These are phyloP conservation scores for Phycodurus eques DNA, from an alignment of 2,113 vertebrate species.

Conservation along the genomic window DNA sequence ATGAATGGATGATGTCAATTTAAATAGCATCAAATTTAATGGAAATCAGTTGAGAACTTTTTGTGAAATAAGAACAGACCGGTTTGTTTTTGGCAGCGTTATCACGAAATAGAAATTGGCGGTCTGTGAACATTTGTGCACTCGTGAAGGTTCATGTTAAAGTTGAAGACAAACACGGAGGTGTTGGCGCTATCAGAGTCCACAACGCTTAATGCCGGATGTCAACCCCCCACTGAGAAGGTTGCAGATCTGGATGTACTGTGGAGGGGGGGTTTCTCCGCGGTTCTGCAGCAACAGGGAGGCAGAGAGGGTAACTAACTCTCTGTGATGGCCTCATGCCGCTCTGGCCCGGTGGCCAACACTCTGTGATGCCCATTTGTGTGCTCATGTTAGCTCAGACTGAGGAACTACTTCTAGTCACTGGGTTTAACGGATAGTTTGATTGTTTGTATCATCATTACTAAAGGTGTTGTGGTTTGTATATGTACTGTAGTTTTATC, in stretches of 20 bases:
- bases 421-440: constrained; percentile 3
- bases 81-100: not conserved
- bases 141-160: constrained; percentile 18
- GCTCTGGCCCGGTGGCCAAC: constrained; percentile 52
- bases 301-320: constrained; percentile 54
- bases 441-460: not conserved
- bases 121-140: constrained; percentile 17
- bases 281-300: constrained; percentile 54
- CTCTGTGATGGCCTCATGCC: constrained; percentile 74
- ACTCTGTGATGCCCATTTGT: constrained; percentile 22
- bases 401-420: constrained; percentile 5
- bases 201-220: constrained; percentile 62
- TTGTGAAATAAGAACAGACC: not conserved
- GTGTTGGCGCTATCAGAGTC: constrained; percentile 61
- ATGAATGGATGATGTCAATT: not conserved
- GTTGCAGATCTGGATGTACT: constrained; percentile 63
- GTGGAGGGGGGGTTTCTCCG: constrained; percentile 58
- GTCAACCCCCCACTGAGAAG: constrained; percentile 67
- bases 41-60: not conserved
- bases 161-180: constrained; percentile 41
- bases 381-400: constrained; percentile 35
- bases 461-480: no score
- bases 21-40: not conserved
- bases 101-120: constrained; percentile 5
- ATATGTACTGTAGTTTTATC: no score